Evolutionary conservation across 2,113 vertebrate species (phyloP), one percentile per base, ranked within the genome.

Genomic region (Myotis lucifugus): DNA sequence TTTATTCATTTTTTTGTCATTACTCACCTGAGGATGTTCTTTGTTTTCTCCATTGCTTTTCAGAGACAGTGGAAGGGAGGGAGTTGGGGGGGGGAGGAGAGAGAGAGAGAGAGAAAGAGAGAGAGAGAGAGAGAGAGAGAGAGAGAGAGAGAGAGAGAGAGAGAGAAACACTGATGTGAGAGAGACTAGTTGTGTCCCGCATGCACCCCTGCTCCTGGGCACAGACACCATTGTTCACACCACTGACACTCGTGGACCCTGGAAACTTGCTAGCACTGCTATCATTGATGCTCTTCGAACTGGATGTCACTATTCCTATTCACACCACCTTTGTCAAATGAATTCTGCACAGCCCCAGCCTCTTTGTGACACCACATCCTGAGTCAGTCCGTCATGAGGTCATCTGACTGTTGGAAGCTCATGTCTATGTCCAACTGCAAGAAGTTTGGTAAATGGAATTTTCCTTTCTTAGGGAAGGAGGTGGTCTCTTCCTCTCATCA

Each of bases 271-370:
- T 1, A 4, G 6, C 6, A 59, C 37, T 64, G 72, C 6, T 66
- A 4, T 52, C n/a, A 48, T 59, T 52, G 46, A n/a, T 52, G 6
- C 23, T 14, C 10, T 59, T 88, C 32, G 34, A 4, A 8, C 8
- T 25, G 13, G 56, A 5, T 0, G 3, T 4, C 15, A 19, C 37
- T 42, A 61, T 61, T 27, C 5, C 56, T 27, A 32, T 12, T 54
- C n/a, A 15, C 6, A 8, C 17, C 5, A 40, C 0, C 0, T 7
- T 12, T 40, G 8, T 21, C 14, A 34, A 59, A 52, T 10, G 6
- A 37, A 2, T 19, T 56, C 40, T 61, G 52, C 37, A 37, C 32
- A 37, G 15, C 15, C 12, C 32, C 10, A 11, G 32, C 2, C 1
- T 83, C 6, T 19, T 4, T 21, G 61, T 19, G 64, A 25, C 40